Evolutionary conservation across 2,888 invertebrate genomes (phyloP), one percentile per base, ranked within the genome.

Genomic region (Allophyes oxyacanthae): DNA sequence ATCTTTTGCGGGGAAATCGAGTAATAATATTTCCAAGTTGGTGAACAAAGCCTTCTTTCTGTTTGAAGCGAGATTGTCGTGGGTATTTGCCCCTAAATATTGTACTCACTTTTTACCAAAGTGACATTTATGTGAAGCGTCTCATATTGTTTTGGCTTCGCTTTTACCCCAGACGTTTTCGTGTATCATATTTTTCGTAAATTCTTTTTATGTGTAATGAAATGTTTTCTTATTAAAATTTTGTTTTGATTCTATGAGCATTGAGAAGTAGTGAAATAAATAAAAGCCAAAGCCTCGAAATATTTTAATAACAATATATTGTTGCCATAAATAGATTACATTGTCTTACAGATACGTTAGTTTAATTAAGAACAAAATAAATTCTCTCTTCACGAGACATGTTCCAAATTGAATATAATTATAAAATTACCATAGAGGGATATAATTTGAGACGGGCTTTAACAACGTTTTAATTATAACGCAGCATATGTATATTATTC

Each of bases 1-100:
- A 83, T 84, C 85, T 83, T 89, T 88, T 86, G 83, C 82, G 81
- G 82, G 79, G 72, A 81, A 87, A 88, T 87, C 85, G 83, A 81
- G 86, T 87, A 88, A 90, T 90, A 90, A 87, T 86, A 91, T 90
- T 91, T 90, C 88, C 88, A 84, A 88, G 79, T 85, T 86, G 73
- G 76, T 90, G 90, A 87, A 86, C 89, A 89, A 88, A 88, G 74
- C 67, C 62, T 72, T 74, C 65, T 71, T 78, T 84, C 75, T 78
- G 78, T 83, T 86, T 87, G 84, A 85, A 83, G 83, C 79, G 76
- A 78, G 77, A 77, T 74, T 81, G 80, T 63, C 74, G 79, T 69
- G 79, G 75, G 81, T 84, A 84, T 85, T 83, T 82, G 77, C 80
- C 77, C 76, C 75, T 71, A 79, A 84, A 81, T 85, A 81, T 82